A percentile compares a stretch with the other conserved stretches of the same genome.
phyloP scores from a whole-genome alignment of 2,888 invertebrate genomes.

The Perdita meconis region DNA sequence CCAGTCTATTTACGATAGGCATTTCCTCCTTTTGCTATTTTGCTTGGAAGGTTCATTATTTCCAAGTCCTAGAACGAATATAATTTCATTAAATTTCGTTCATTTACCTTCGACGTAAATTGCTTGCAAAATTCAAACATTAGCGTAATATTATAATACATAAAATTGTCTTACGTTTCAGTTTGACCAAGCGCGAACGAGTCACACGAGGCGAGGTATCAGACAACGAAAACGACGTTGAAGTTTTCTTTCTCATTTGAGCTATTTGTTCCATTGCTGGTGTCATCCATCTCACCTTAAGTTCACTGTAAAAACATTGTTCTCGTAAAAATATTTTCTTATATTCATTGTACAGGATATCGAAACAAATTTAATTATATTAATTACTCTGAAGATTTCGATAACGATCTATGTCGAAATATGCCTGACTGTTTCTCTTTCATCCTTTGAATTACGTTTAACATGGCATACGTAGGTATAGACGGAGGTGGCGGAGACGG shows the following conservation, averaged over 20 bases:
- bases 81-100: conserved; percentile 8
- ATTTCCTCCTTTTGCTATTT: conserved; percentile 61
- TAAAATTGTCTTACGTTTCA: conserved; percentile 75
- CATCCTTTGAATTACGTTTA: conserved; percentile 87
- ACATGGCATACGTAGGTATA: conserved; percentile 89
- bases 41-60: conserved; percentile 44
- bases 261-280: conserved; percentile 81
- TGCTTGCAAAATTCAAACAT: no score
- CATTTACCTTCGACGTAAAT: no score
- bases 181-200: conserved; percentile 77
- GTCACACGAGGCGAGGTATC: conserved; percentile 72
- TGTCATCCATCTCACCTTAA: conserved; percentile 81
- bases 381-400: conserved; percentile 78
- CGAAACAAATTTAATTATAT: conserved; percentile 9
- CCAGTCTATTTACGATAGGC: conserved; percentile 48
- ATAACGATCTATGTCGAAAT: conserved; percentile 70
- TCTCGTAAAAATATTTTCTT: neutral
- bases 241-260: conserved; percentile 73
- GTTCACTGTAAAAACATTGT: conserved; percentile 65
- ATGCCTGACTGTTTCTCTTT: conserved; percentile 85
- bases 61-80: conserved; percentile 55
- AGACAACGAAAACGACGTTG: conserved; percentile 32
- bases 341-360: no score
- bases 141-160: neutral
- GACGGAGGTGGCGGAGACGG: conserved; percentile 78